A percentile compares a stretch with the other conserved stretches of the same genome.
These are phyloP conservation scores for Atopsyche davidsoni DNA, from an alignment of 1,140 invertebrate genomes.

Conservation along the genomic window DNA sequence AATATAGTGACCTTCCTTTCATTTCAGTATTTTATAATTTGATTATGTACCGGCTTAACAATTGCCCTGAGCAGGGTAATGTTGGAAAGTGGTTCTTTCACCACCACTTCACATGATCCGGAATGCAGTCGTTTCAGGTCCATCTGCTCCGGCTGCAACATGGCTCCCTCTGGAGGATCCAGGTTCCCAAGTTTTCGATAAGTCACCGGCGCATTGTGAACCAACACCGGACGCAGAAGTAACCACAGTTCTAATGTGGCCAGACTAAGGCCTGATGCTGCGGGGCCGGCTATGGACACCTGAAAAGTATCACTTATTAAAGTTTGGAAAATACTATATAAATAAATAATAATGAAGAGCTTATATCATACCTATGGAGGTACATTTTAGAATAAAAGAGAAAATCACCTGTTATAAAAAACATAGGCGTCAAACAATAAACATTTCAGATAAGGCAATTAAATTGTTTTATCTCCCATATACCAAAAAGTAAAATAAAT, in stretches of 20 bases:
- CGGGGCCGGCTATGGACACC: conserved; percentile 19
- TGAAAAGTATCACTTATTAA: conserved; percentile 1
- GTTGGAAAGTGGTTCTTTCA: conserved; percentile 46
- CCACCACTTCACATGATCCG: conserved; percentile 53
- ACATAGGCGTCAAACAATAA: no score
- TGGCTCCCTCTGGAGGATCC: conserved; percentile 62
- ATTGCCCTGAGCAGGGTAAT: conserved; percentile 46
- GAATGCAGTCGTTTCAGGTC: conserved; percentile 54
- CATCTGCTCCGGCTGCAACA: conserved; percentile 51
- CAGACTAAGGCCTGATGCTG: conserved; percentile 6
- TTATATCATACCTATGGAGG: background rate
- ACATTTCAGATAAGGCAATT: no score
- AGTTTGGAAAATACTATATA: no score
- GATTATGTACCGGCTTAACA: conserved; percentile 42
- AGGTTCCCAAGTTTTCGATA: conserved; percentile 44
- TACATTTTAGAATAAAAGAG: background rate
- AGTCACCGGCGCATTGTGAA: conserved; percentile 58
- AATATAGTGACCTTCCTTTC: no score
- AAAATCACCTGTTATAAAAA: background rate
- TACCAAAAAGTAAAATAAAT: no score
- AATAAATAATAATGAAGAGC: no score
- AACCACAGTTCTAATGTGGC: conserved; percentile 49
- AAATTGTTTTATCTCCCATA: no score
- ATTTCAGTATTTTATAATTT: no score
- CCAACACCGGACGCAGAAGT: conserved; percentile 58